Evolutionary conservation across 2,797 vertebrate species (phyloP).

Genomic region (Tenualosa thibaudeaui): DNA sequence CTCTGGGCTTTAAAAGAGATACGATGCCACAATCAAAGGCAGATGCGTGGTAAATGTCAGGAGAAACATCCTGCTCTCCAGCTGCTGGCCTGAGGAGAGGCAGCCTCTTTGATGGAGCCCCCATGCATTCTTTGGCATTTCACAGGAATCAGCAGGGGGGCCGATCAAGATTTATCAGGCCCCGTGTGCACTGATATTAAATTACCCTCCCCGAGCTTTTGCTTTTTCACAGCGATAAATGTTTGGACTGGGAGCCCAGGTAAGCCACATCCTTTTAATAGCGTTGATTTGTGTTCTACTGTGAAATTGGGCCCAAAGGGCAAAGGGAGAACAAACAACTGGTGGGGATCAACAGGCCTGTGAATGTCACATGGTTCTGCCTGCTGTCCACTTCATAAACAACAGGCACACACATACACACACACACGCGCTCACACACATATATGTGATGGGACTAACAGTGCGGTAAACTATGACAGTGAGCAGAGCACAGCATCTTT

Average conservation of each 20-base stretch:
- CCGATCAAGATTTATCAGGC: slow-evolving; percentile 28
- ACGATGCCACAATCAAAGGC: slow-evolving; percentile 62
- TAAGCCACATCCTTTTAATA: slow-evolving; percentile 10
- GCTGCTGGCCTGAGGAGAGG: slow-evolving; percentile 58
- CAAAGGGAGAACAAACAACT: neutral
- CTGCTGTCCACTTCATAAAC: neutral
- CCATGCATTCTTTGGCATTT: slow-evolving; percentile 42
- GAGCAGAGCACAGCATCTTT: slow-evolving; percentile 21
- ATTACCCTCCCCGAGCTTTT: neutral
- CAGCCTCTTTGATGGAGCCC: slow-evolving; percentile 28
- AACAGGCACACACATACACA: neutral
- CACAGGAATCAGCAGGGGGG: slow-evolving; percentile 45
- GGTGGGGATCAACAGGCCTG: neutral
- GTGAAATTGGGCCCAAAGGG: neutral
- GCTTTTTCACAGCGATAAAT: neutral
- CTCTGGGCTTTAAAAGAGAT: slow-evolving; percentile 54
- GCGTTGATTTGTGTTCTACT: neutral
- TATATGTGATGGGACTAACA: neutral
- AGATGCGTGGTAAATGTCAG: slow-evolving; percentile 63
- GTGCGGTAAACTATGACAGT: neutral
- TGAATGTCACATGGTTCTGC: neutral
- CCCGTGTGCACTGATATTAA: neutral
- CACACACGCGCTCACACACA: neutral
- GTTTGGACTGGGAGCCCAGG: slow-evolving; percentile 19
- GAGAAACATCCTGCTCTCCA: slow-evolving; percentile 49